phyloP scores from a whole-genome alignment of 2,113 vertebrate species.

The Pituophis catenifer region DNA sequence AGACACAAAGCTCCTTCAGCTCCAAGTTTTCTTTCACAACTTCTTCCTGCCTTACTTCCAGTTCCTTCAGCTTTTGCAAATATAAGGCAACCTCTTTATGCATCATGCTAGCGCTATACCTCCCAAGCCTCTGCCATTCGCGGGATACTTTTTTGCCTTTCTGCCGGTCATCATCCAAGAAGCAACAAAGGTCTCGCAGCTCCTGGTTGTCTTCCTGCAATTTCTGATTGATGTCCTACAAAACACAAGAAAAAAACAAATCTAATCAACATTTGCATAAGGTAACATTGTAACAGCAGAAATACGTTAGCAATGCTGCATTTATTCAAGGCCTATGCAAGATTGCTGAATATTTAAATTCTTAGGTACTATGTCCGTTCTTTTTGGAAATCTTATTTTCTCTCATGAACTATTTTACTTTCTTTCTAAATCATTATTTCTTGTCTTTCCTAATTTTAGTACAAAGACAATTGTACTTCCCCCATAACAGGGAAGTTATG shows the following conservation, averaged over 20 bases:
- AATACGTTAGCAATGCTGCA: background rate
- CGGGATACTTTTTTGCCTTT: slow-evolving; percentile 92
- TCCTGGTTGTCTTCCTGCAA: slow-evolving; percentile 98
- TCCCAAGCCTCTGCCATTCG: slow-evolving; percentile 94
- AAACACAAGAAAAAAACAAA: slow-evolving; percentile 38
- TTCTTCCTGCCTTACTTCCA: slow-evolving; percentile 89
- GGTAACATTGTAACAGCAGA: background rate
- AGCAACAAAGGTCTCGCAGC: slow-evolving; percentile 93
- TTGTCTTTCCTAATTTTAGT: background rate
- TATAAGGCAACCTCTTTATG: slow-evolving; percentile 92
- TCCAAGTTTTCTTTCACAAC: slow-evolving; percentile 92
- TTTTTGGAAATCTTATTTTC: background rate
- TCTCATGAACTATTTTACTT: background rate
- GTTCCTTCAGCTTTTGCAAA: slow-evolving; percentile 90
- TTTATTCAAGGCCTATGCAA: background rate
- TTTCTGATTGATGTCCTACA: slow-evolving; percentile 95
- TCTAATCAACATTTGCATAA: background rate
- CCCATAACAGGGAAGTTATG: background rate
- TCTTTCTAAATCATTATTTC: background rate
- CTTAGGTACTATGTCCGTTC: background rate
- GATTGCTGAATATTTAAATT: background rate
- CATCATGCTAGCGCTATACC: slow-evolving; percentile 89
- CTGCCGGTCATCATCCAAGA: slow-evolving; percentile 95
- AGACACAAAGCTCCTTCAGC: slow-evolving; percentile 89
- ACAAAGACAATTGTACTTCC: background rate